These are phyloP conservation scores for Minunthozetes semirufus DNA, from an alignment of 2,888 invertebrate species.

Conservation along the genomic window DNA sequence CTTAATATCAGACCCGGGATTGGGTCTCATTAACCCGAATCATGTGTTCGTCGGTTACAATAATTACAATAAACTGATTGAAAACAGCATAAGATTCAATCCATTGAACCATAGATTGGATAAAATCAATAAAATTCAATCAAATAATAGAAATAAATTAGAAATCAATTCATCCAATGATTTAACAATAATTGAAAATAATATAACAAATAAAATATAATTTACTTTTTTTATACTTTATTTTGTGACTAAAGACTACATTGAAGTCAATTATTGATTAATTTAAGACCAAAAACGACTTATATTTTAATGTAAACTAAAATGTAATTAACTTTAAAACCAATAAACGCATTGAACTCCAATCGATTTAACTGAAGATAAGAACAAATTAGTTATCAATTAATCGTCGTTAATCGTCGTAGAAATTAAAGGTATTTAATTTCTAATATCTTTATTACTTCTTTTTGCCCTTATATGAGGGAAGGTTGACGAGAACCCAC, in stretches of 20 bases:
- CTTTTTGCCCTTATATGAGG: constrained; percentile 1
- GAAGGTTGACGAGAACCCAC: background rate
- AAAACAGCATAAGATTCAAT: background rate
- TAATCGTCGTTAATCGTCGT: background rate
- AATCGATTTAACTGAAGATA: background rate
- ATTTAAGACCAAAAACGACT: no score
- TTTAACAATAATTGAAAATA: background rate
- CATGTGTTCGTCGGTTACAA: background rate
- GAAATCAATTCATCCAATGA: no score
- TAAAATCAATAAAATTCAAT: background rate
- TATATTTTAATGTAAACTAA: no score
- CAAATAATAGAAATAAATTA: background rate
- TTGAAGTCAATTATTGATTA: no score
- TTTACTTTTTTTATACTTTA: no score
- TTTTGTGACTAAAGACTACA: no score
- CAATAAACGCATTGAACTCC: no score
- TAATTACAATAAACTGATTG: background rate
- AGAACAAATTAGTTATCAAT: background rate
- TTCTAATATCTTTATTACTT: no score
- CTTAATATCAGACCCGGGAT: background rate
- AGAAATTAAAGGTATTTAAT: no score
- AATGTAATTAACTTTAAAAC: no score
- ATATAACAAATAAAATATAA: no score
- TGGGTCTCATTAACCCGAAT: background rate
- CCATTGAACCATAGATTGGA: background rate